Conservation (phyloP, 2,888 invertebrate species). For the Lithodes maja region DNA sequence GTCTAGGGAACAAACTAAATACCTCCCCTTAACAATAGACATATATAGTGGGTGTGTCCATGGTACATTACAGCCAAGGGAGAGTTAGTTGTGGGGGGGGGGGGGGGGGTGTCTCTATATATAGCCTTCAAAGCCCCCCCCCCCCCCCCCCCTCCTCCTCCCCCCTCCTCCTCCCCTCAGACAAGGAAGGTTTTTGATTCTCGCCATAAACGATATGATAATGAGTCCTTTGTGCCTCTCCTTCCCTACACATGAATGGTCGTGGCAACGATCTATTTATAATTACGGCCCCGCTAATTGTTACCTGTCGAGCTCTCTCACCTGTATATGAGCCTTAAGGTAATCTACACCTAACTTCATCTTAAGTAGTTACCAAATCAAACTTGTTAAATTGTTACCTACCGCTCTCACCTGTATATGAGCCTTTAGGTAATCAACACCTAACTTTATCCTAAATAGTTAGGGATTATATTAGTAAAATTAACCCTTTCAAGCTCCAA, state of each 20-base stretch:
- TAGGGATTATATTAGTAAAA: no score
- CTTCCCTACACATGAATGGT: slow-evolving; percentile 38
- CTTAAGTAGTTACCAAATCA: neutral
- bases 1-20: no score
- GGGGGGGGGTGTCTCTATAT: neutral
- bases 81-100: no score
- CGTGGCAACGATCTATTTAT: slow-evolving; percentile 19
- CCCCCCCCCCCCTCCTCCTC: neutral
- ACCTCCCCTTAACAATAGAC: no score
- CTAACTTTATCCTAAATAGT: no score
- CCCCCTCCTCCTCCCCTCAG: no score
- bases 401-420: neutral
- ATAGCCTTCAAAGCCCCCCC: neutral
- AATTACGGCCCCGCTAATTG: slow-evolving; percentile 1
- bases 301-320: neutral
- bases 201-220: slow-evolving; percentile 54
- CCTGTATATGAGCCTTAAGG: neutral
- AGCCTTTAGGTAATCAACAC: no score
- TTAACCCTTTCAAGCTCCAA: no score
- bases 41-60: no score
- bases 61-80: no score
- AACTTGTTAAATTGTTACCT: neutral
- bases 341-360: no score
- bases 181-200: slow-evolving; percentile 41
- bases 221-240: slow-evolving; percentile 47